A percentile compares a stretch with the other conserved stretches of the same genome.
phyloP scores from a whole-genome alignment of 2,888 invertebrate species.

The Altica lythri region DNA sequence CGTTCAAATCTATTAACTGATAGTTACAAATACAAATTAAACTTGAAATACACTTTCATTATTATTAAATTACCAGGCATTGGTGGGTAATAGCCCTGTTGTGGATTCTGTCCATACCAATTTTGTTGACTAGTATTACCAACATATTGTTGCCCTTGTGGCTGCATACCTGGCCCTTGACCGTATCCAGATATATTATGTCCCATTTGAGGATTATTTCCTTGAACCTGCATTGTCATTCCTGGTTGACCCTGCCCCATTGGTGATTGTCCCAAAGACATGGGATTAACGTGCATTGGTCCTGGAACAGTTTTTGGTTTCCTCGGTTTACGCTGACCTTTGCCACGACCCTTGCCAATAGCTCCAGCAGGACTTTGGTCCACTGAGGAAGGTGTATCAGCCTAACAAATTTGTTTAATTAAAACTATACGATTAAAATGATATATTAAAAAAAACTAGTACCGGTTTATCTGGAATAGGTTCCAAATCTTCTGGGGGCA shows the following conservation, averaged over 20 bases:
- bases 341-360: constrained; percentile 59
- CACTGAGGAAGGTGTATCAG: constrained; percentile 69
- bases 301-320: constrained; percentile 56
- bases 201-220: constrained; percentile 52
- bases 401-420: too few species aligned
- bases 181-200: constrained; percentile 48
- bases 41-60: background rate
- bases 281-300: constrained; percentile 44
- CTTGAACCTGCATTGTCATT: constrained; percentile 49
- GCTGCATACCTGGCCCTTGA: constrained; percentile 44
- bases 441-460: constrained; percentile 44
- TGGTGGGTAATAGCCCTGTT: constrained; percentile 59
- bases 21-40: background rate
- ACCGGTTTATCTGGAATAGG: constrained; percentile 74
- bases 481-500: constrained; percentile 90
- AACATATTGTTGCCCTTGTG: constrained; percentile 53
- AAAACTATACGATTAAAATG: too few species aligned
- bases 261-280: constrained; percentile 35
- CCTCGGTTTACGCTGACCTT: constrained; percentile 62
- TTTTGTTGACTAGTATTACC: constrained; percentile 61
- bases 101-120: constrained; percentile 61
- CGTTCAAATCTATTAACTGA: constrained; percentile 58
- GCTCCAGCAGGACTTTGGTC: constrained; percentile 65
- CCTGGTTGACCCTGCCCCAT: constrained; percentile 39
- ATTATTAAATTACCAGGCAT: constrained; percentile 54